Base-by-base conservation (phyloP, 2,797 vertebrate genomes). In the Hemitrygon akajei region DNA sequence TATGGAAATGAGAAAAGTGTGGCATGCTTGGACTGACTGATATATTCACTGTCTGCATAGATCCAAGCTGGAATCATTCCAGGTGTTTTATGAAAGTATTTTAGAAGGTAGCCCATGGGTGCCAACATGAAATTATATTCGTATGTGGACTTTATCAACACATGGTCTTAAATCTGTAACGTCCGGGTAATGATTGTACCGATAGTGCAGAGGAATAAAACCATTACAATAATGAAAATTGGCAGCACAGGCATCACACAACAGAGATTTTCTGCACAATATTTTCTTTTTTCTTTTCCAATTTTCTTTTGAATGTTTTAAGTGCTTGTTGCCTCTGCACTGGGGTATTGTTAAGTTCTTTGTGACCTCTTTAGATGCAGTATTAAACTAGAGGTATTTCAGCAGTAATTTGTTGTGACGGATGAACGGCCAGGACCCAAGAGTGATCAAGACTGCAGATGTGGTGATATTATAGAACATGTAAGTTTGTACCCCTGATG, bases 1-100 rank as follows among this genome's bases (percentile, higher is more conserved):
- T 89, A 89, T 89, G 86, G 63, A 89, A 66, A 89, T 89, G 86
- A 69, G 86, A 3, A 16, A n/a, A 89, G 86, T 63, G n/a, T 66
- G 30, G 60, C 86, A 69, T 69, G 86, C 86, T 63, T 89, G 86
- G 63, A 69, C n/a, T 69, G 86, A 69, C 63, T 89, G 86, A 89
- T 69, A 37, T 93, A 47, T 93, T 93, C 91, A 75, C 25, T 76
- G 25, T 30, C 40, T 56, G 27, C 22, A 11, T 75, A 37, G 91
- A 93, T 47, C 27, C 12, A 73, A 30, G 25, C 40, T 93, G 91
- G 71, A 93, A 56, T 30, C 71, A 30, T n/a, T 93, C 71, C 91
- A 76, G 66, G 3, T 91, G 69, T 71, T 37, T 40, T 91, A 25
- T 69, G 37, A 47, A 73, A 37, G 66, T 25, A 25, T 11, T 73